Percentiles rank a stretch among this genome's conserved stretches.
phyloP scores from a whole-genome alignment of 2,888 invertebrate species.

The Andrena flavipes region DNA sequence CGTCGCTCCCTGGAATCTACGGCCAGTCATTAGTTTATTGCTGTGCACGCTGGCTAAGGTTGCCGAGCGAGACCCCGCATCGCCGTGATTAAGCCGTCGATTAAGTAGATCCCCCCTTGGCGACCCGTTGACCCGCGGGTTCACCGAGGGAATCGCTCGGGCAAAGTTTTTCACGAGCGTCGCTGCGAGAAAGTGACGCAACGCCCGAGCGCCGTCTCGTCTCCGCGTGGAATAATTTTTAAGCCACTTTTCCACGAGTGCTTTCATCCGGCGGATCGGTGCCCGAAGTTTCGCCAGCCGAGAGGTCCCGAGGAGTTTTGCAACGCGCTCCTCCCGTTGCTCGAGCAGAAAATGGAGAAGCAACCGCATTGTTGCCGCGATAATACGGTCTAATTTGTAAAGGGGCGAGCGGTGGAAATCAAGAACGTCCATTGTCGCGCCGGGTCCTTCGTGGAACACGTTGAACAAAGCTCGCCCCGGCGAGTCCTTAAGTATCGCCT shows the following conservation, averaged over 20 bases:
- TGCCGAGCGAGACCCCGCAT: slow-evolving; percentile 30
- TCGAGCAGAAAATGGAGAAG: slow-evolving; percentile 28
- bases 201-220: not conserved
- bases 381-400: slow-evolving; percentile 56
- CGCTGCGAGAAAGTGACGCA: slow-evolving; percentile 8
- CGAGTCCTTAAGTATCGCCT: slow-evolving; percentile 56
- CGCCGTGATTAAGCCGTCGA: slow-evolving; percentile 31
- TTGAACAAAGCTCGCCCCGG: slow-evolving; percentile 40
- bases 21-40: slow-evolving; percentile 49
- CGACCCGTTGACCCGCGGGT: slow-evolving; percentile 34
- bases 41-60: slow-evolving; percentile 24
- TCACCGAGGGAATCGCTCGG: slow-evolving; percentile 17
- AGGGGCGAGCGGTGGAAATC: slow-evolving; percentile 45
- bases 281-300: not conserved
- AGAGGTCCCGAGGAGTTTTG: not conserved
- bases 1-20: slow-evolving; percentile 29
- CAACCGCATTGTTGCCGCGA: slow-evolving; percentile 33
- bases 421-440: slow-evolving; percentile 38
- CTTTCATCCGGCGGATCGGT: not conserved
- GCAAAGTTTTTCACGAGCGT: slow-evolving; percentile 16
- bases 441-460: slow-evolving; percentile 50
- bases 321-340: not conserved
- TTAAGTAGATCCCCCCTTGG: slow-evolving; percentile 41
- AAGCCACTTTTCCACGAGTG: not conserved
- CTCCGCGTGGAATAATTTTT: slow-evolving; percentile 23